phyloP scores from a whole-genome alignment of 2,888 invertebrate genomes.

The Thereva nobilitata region DNA sequence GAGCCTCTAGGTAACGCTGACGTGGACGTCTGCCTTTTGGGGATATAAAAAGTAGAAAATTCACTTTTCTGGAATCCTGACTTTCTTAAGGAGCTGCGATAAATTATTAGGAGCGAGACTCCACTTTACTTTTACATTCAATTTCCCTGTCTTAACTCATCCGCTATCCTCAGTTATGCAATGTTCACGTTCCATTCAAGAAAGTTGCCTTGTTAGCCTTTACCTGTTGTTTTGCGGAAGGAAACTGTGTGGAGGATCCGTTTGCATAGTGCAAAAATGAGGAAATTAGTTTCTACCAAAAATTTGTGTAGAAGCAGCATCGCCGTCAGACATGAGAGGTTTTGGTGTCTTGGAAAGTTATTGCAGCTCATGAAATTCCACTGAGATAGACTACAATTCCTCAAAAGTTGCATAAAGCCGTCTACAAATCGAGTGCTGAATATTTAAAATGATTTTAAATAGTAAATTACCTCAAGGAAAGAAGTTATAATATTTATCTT shows the following conservation, averaged over 20 bases:
- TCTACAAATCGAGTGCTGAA: too few species aligned
- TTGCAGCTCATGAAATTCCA: constrained; percentile 7
- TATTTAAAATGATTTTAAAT: too few species aligned
- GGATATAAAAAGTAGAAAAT: too few species aligned
- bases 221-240: constrained; percentile 18
- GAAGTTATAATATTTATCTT: too few species aligned
- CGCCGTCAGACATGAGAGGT: constrained; percentile 20
- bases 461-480: too few species aligned
- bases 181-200: constrained; percentile 19
- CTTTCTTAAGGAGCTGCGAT: too few species aligned
- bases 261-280: constrained; percentile 2
- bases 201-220: constrained; percentile 25
- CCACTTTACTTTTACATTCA: constrained; percentile 31
- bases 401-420: neutral
- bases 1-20: too few species aligned
- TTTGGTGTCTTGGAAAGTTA: neutral
- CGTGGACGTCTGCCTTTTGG: too few species aligned
- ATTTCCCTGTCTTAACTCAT: constrained; percentile 30
- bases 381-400: constrained; percentile 10
- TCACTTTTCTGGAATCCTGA: too few species aligned
- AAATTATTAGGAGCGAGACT: neutral
- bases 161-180: constrained; percentile 18
- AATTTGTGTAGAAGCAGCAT: constrained; percentile 20
- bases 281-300: constrained; percentile 28
- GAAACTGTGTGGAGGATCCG: neutral